Evolutionary conservation across 2,888 invertebrate genomes (phyloP).

Genomic region (Acrocyrtus sp.): DNA sequence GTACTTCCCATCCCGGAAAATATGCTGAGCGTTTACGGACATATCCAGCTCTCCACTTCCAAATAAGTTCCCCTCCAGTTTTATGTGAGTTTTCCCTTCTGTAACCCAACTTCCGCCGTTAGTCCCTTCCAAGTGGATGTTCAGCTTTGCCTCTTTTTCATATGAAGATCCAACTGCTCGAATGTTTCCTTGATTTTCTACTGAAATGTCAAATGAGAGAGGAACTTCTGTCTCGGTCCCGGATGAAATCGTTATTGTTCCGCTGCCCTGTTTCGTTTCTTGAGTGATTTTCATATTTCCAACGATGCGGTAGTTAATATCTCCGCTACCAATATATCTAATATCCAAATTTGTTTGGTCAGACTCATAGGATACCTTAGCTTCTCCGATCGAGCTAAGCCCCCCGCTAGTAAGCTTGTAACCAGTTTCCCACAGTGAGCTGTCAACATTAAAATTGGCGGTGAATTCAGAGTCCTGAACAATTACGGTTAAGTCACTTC

Average conservation of each 20-base stretch:
- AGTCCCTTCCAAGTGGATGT: too few species aligned
- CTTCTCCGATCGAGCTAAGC: constrained; percentile 9
- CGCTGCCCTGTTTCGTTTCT: constrained; percentile 22
- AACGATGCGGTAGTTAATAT: not conserved
- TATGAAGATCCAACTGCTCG: constrained; percentile 49
- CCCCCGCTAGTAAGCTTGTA: constrained; percentile 6
- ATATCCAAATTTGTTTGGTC: constrained; percentile 12
- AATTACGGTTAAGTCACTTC: constrained; percentile 37
- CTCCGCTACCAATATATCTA: not conserved
- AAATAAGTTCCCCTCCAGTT: constrained; percentile 32
- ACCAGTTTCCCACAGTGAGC: not conserved
- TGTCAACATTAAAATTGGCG: constrained; percentile 10
- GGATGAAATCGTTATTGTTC: constrained; percentile 34
- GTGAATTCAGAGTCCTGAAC: constrained; percentile 28
- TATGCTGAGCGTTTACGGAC: constrained; percentile 35
- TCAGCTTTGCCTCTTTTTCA: too few species aligned
- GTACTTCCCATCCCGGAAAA: constrained; percentile 33
- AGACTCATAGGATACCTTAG: constrained; percentile 5
- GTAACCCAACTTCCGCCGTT: constrained; percentile 26
- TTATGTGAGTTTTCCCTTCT: constrained; percentile 36
- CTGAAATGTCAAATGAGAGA: constrained; percentile 29
- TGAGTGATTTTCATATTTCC: constrained; percentile 37
- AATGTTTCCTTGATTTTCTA: constrained; percentile 50
- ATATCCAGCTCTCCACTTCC: constrained; percentile 12
- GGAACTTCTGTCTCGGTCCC: constrained; percentile 36